These are phyloP conservation scores for Potamarius usumacintae DNA, from an alignment of 2,113 vertebrate species.

Conservation along the genomic window DNA sequence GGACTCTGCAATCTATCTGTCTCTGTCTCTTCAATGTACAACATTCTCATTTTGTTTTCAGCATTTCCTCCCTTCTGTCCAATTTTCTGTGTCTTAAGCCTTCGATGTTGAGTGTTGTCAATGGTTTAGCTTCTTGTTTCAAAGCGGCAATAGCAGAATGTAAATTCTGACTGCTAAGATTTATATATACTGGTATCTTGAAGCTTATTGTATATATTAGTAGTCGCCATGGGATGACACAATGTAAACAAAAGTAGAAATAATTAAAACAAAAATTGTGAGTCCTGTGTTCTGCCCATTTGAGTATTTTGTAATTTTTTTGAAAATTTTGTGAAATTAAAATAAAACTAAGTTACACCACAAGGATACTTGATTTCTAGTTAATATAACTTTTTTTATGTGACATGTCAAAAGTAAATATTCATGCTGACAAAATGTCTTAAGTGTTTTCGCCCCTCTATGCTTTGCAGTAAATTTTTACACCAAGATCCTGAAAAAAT, in stretches of 20 bases:
- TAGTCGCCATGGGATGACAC: slow-evolving; percentile 99
- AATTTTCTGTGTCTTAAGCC: slow-evolving; percentile 82
- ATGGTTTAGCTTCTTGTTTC: slow-evolving; percentile 89
- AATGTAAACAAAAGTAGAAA: slow-evolving; percentile 99
- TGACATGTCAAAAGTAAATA: slow-evolving; percentile 16
- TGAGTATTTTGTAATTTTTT: slow-evolving; percentile 99
- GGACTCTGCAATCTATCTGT: slow-evolving; percentile 59
- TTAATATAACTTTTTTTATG: slow-evolving; percentile 31
- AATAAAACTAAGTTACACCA: slow-evolving; percentile 99
- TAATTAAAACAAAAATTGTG: slow-evolving; percentile 92
- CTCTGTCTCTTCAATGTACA: slow-evolving; percentile 55
- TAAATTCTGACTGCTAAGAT: slow-evolving; percentile 94
- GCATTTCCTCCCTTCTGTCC: slow-evolving; percentile 60
- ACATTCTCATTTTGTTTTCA: slow-evolving; percentile 59
- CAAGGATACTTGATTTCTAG: slow-evolving; percentile 63
- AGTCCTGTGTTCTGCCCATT: slow-evolving; percentile 99
- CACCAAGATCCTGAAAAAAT: neutral
- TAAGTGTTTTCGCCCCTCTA: slow-evolving; percentile 3
- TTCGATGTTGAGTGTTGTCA: slow-evolving; percentile 95
- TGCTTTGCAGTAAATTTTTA: neutral
- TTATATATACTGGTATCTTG: slow-evolving; percentile 97
- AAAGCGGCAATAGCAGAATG: slow-evolving; percentile 90
- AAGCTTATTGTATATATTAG: slow-evolving; percentile 99
- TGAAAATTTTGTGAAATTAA: slow-evolving; percentile 99
- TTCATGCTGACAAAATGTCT: slow-evolving; percentile 16